These are phyloP conservation scores for Heliconius ismenius DNA, from an alignment of 2,888 invertebrate genomes.

Conservation along the genomic window DNA sequence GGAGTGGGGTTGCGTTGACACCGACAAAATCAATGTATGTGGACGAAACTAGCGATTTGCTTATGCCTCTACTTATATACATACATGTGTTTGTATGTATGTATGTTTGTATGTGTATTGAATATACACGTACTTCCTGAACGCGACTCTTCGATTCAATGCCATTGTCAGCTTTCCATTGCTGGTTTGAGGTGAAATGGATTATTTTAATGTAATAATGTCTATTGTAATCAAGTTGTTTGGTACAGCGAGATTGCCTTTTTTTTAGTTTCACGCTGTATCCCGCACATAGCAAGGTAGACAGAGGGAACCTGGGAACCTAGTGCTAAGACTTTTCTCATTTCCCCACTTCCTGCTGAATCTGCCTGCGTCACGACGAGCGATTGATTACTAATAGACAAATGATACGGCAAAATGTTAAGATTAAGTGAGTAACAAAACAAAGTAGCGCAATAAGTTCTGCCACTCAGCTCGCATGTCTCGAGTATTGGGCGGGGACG, in stretches of 20 bases:
- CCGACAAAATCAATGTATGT: slow-evolving; percentile 40
- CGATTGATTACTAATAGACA: too few relatives aligned
- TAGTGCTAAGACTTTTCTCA: too few relatives aligned
- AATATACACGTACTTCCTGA: slow-evolving; percentile 26
- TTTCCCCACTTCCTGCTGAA: too few relatives aligned
- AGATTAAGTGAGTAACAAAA: too few relatives aligned
- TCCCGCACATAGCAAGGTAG: too few relatives aligned
- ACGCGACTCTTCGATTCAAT: slow-evolving; percentile 39
- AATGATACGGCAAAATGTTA: too few relatives aligned
- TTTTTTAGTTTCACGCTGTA: background rate
- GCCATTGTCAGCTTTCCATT: slow-evolving; percentile 52
- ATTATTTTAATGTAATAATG: background rate
- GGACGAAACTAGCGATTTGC: slow-evolving; percentile 31
- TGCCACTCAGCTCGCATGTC: too few relatives aligned
- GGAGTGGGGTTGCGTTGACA: slow-evolving; percentile 22
- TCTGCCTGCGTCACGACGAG: too few relatives aligned
- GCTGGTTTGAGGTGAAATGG: slow-evolving; percentile 45
- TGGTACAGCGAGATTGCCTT: background rate
- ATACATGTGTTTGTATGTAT: background rate
- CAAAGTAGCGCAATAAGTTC: too few relatives aligned
- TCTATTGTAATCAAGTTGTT: background rate
- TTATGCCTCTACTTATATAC: slow-evolving; percentile 26
- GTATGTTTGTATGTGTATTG: background rate
- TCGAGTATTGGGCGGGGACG: background rate
- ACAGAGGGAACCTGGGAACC: too few relatives aligned